Conservation (phyloP, 2,888 invertebrate genomes). For the Dasypolia templi region DNA sequence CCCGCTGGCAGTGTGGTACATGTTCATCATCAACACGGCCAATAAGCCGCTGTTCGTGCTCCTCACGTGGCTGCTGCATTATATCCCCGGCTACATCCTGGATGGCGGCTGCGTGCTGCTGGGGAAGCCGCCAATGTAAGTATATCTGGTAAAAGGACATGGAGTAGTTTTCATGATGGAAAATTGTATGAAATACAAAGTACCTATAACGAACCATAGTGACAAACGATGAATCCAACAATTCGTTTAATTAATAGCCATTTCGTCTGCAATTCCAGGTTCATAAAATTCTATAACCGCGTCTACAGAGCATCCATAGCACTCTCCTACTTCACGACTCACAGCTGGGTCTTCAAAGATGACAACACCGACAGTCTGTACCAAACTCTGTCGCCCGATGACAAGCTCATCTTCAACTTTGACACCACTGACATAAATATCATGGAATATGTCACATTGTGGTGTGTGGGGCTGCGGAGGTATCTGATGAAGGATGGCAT, state of each 20-base stretch:
- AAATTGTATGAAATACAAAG: too few species aligned
- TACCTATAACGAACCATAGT: too few species aligned
- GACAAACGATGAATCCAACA: too few species aligned
- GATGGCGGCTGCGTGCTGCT: slow-evolving; percentile 53
- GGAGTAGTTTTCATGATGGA: too few species aligned
- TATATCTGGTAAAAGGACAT: too few species aligned
- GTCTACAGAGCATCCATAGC: slow-evolving; percentile 59
- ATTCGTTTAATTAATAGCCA: not conserved
- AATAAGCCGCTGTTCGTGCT: slow-evolving; percentile 57
- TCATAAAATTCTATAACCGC: slow-evolving; percentile 63
- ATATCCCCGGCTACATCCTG: slow-evolving; percentile 66
- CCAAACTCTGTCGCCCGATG: slow-evolving; percentile 42
- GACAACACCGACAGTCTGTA: slow-evolving; percentile 52
- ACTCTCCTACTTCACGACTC: slow-evolving; percentile 61
- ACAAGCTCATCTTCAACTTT: slow-evolving; percentile 66
- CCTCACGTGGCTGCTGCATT: slow-evolving; percentile 65
- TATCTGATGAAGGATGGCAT: slow-evolving; percentile 66
- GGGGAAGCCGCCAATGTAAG: slow-evolving; percentile 53
- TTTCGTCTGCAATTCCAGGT: slow-evolving; percentile 52
- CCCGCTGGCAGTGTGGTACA: slow-evolving; percentile 65
- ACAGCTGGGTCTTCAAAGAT: slow-evolving; percentile 64
- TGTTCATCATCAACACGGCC: slow-evolving; percentile 50
- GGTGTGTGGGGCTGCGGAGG: slow-evolving; percentile 61
- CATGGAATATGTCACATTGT: slow-evolving; percentile 57
- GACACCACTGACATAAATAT: slow-evolving; percentile 63